A percentile compares a stretch with the other conserved stretches of the same genome.
These are phyloP conservation scores for Phalera bucephala DNA, from an alignment of 2,888 invertebrate species.

Conservation along the genomic window DNA sequence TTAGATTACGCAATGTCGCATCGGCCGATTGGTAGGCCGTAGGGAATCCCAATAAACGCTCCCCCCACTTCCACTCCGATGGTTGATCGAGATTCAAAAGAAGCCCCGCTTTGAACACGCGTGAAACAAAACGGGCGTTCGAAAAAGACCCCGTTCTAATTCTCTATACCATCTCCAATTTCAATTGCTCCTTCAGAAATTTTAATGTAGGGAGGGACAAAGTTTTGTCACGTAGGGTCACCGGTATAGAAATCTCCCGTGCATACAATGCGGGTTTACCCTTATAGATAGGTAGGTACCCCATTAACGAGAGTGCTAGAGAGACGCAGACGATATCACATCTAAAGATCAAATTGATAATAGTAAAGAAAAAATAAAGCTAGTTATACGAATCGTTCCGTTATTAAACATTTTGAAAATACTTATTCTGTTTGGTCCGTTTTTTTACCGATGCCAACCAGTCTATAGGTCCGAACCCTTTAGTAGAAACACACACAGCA, in stretches of 20 bases:
- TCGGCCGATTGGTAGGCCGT: slow-evolving; percentile 78
- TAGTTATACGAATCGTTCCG: slow-evolving; percentile 75
- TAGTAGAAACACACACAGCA: slow-evolving; percentile 45
- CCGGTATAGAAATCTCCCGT: slow-evolving; percentile 64
- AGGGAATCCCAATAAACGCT: slow-evolving; percentile 80
- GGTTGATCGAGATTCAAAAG: slow-evolving; percentile 81
- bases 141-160: slow-evolving; percentile 80
- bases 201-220: slow-evolving; percentile 82
- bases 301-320: slow-evolving; percentile 79
- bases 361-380: slow-evolving; percentile 65
- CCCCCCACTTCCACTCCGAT: slow-evolving; percentile 80
- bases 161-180: slow-evolving; percentile 83
- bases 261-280: slow-evolving; percentile 76
- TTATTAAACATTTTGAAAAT: slow-evolving; percentile 80
- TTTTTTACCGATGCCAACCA: slow-evolving; percentile 67
- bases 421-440: slow-evolving; percentile 55
- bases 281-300: slow-evolving; percentile 79
- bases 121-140: slow-evolving; percentile 78
- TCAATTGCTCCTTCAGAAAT: slow-evolving; percentile 83
- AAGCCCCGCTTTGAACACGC: slow-evolving; percentile 75
- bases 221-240: slow-evolving; percentile 82
- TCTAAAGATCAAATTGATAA: slow-evolving; percentile 77
- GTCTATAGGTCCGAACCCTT: slow-evolving; percentile 71
- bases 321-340: slow-evolving; percentile 71
- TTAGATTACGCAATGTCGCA: slow-evolving; percentile 79